A percentile compares a stretch with the other conserved stretches of the same genome.
phyloP scores from a whole-genome alignment of 2,113 vertebrate species.

The Orientallactaga bullata region DNA sequence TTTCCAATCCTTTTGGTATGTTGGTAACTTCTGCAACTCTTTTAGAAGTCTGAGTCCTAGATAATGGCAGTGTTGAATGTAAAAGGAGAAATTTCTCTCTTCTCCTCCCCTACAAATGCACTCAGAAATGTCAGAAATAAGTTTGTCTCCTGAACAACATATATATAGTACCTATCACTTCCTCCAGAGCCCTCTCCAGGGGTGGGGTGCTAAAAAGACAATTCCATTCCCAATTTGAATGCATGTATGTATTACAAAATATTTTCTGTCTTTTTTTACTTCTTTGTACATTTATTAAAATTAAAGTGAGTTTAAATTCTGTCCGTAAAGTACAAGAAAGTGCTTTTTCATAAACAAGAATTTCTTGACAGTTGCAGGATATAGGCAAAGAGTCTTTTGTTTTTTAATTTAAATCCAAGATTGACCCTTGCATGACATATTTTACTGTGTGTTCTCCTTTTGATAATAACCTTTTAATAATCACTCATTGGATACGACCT shows the following conservation, averaged over 20 bases:
- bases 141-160: neutral
- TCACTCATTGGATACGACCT: conserved; percentile 7
- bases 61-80: neutral
- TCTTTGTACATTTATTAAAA: conserved; percentile 39
- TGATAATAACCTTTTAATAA: conserved; percentile 5
- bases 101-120: neutral
- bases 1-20: neutral
- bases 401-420: conserved; percentile 38
- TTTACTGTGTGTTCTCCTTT: conserved; percentile 1
- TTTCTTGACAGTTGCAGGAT: neutral
- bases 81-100: neutral
- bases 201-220: neutral
- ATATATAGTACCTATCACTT: too few relatives aligned
- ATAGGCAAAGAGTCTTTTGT: neutral
- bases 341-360: neutral
- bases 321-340: neutral
- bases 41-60: neutral
- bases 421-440: neutral
- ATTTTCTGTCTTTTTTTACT: conserved; percentile 24
- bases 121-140: neutral
- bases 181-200: neutral
- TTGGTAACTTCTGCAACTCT: conserved; percentile 11
- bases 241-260: neutral
- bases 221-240: neutral
- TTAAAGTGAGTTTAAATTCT: conserved; percentile 15